phyloP scores from a whole-genome alignment of 2,797 vertebrate genomes.

The Lacerta agilis region DNA sequence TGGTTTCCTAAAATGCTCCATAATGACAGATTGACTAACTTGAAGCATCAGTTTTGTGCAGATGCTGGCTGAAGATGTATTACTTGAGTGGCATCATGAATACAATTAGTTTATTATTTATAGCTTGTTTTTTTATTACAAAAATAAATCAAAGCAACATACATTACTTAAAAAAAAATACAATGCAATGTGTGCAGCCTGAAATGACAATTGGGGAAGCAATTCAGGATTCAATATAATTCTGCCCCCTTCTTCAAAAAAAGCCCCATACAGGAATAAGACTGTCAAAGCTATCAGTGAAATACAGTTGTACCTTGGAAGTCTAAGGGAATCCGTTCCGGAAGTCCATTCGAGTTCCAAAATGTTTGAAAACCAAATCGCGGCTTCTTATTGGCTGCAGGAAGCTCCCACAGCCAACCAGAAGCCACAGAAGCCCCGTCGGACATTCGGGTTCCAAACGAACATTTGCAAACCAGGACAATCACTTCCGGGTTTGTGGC shows the following conservation, averaged over 20 bases:
- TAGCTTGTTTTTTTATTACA: neutral
- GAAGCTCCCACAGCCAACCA: too few relatives aligned
- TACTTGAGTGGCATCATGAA: neutral
- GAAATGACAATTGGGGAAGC: neutral
- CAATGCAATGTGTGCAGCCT: neutral
- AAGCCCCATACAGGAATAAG: neutral
- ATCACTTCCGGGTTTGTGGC: too few relatives aligned
- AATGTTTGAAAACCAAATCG: too few relatives aligned
- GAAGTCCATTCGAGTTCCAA: too few relatives aligned
- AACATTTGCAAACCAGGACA: too few relatives aligned
- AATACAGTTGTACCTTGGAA: neutral
- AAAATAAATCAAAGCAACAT: neutral
- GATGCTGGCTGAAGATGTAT: neutral
- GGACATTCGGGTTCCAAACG: too few relatives aligned
- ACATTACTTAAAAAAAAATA: neutral
- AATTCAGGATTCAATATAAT: neutral
- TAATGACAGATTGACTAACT: neutral
- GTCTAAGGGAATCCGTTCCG: too few relatives aligned
- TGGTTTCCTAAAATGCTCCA: neutral
- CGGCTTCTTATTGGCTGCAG: too few relatives aligned
- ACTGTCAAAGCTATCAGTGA: neutral
- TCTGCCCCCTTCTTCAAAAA: neutral
- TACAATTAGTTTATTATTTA: neutral
- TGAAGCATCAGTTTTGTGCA: accelerated
- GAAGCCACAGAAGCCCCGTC: too few relatives aligned